Evolutionary conservation across 2,113 vertebrate genomes (phyloP).

Genomic region (Sapajus apella): DNA sequence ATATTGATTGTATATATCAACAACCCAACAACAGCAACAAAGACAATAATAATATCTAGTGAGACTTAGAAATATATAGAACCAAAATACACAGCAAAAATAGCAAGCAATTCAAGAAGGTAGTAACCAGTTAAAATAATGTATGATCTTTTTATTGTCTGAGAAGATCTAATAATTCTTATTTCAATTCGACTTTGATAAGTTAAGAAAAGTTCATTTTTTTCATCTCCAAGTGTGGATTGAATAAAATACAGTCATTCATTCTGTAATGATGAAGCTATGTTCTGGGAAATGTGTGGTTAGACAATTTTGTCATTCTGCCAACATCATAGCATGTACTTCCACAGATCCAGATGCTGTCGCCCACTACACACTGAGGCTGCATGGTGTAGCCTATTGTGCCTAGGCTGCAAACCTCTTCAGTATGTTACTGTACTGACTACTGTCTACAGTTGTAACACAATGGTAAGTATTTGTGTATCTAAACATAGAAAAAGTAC

Average conservation of each 20-base stretch:
- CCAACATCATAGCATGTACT: not conserved
- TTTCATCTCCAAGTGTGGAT: not conserved
- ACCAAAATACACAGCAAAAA: not conserved
- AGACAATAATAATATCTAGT: not conserved
- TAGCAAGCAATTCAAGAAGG: not conserved
- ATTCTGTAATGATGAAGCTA: not conserved
- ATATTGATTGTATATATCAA: not conserved
- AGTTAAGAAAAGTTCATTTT: not conserved
- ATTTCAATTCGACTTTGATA: not conserved
- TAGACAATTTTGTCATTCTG: not conserved
- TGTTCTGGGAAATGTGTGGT: not conserved
- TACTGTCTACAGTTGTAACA: not conserved
- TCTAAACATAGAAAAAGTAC: not conserved
- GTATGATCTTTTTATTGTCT: not conserved
- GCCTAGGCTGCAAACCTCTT: not conserved
- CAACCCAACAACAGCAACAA: not conserved
- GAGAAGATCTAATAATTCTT: not conserved
- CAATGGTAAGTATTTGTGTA: not conserved
- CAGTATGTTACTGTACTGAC: not conserved
- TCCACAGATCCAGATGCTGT: not conserved
- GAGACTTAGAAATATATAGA: not conserved
- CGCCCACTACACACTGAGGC: not conserved
- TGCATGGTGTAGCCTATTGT: not conserved
- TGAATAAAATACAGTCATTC: not conserved
- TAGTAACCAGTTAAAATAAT: not conserved